Base-by-base conservation (phyloP, 2,113 vertebrate genomes). In the Triplophysa siluroides region DNA sequence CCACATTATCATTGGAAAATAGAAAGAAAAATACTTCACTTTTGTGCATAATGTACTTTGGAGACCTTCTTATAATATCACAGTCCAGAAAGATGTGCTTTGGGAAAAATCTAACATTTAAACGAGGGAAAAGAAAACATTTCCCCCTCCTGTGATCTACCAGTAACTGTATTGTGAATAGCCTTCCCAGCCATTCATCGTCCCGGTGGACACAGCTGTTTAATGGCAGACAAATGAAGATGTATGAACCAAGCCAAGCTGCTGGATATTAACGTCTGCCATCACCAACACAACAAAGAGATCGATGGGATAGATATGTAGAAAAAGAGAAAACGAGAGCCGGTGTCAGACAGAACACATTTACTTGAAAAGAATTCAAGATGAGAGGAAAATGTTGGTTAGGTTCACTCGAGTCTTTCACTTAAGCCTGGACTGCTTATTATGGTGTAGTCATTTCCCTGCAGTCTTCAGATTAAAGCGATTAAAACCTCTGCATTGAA, bases 181-280 rank as follows among this genome's bases (percentile, higher is more conserved):
- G 24, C 33, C 54, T 58, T 58, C 54, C 52, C 24, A 71, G 50
- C 14, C 11, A 41, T 54, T 69, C 43, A 19, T 47, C 41, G 19
- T 81, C 58, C 68, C 60, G 33, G 21, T 67, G 65, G 61, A 56
- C 45, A 21, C 58, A 71, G 60, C 60, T 70, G 47, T 78, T 75
- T 72, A 83, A 83, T 81, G 73, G 33, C n/a, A 76, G 68, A 43
- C 13, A 79, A 65, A 78, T 75, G 29, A 76, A 72, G 69, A 77
- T 50, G 24, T 67, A 45, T 82, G 73, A 78, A 50, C 26, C 71
- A 71, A 54, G 61, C 52, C 13, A 21, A 52, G 61, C 50, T 52
- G 24, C 43, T 60, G 74, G 70, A 76, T 66, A 67, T 23, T 47
- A 70, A 78, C 38, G 52, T 43, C 58, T 65, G 19, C 60, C 67